A percentile compares a stretch with the other conserved stretches of the same genome.
Evolutionary conservation across 2,888 invertebrate species (phyloP).

Genomic region (Temnothorax unifasciatus): DNA sequence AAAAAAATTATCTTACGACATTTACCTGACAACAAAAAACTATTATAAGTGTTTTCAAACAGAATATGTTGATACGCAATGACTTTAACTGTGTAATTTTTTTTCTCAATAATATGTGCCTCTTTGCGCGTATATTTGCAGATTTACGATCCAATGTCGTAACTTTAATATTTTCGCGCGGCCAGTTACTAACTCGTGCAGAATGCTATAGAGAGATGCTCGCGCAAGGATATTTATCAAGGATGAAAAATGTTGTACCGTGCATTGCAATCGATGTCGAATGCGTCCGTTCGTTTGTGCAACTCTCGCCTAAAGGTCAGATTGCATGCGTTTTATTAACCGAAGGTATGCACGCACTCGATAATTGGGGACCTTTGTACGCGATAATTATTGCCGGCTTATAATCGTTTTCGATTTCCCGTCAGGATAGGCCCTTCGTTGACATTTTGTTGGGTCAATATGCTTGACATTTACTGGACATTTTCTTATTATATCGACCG

Average conservation of each 20-base stretch:
- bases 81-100: background rate
- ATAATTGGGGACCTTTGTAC: conserved; percentile 49
- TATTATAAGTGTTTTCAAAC: background rate
- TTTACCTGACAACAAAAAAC: background rate
- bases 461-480: conserved; percentile 16
- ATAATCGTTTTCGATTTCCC: conserved; percentile 26
- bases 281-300: conserved; percentile 51
- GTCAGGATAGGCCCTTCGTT: background rate
- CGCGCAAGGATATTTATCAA: conserved; percentile 36
- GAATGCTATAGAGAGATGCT: conserved; percentile 1
- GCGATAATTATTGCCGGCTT: background rate
- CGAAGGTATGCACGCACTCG: background rate
- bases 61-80: background rate
- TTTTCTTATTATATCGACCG: conserved; percentile 6
- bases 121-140: background rate
- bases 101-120: background rate
- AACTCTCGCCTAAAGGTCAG: conserved; percentile 59
- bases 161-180: conserved; percentile 6
- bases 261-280: conserved; percentile 56
- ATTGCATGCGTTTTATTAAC: conserved; percentile 52
- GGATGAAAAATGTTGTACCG: conserved; percentile 60
- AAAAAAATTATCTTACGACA: background rate
- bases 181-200: conserved; percentile 11
- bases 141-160: conserved; percentile 8
- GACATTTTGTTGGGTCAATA: conserved; percentile 37